Percentiles rank a stretch among this genome's conserved stretches.
These are phyloP conservation scores for Drosophila leonis DNA, from an alignment of 2,888 invertebrate species.

Conservation along the genomic window DNA sequence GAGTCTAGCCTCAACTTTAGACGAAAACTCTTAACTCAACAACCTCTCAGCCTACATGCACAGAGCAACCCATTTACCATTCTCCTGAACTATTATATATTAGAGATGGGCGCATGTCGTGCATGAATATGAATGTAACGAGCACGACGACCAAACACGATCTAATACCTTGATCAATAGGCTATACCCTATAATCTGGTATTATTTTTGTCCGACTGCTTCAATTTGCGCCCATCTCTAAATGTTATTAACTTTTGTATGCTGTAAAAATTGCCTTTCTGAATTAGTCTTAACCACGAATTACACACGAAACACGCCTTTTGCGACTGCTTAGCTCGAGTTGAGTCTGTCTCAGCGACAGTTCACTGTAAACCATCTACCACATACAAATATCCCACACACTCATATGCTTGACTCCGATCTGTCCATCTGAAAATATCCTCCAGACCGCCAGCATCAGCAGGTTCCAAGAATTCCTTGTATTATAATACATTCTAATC, in stretches of 20 bases:
- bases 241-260: neutral
- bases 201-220: neutral
- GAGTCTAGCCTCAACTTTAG: conserved; percentile 7
- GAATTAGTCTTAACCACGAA: neutral
- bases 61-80: neutral
- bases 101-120: conserved; percentile 26
- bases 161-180: neutral
- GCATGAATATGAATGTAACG: neutral
- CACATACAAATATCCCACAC: neutral
- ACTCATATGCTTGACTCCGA: neutral
- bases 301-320: neutral
- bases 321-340: conserved; percentile 3
- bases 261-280: conserved; percentile 2
- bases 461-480: neutral
- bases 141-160: neutral
- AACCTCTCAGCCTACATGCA: neutral
- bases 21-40: neutral
- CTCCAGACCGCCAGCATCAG: conserved; percentile 1
- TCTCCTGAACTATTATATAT: neutral
- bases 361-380: neutral
- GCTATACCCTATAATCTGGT: neutral
- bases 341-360: neutral
- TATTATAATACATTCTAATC: conserved; percentile 35
- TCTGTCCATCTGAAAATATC: neutral
- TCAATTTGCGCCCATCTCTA: conserved; percentile 19